A percentile compares a stretch with the other conserved stretches of the same genome.
Evolutionary conservation across 30 jellyfish, hydroid and myxozoan species (phyloP).

Genomic region (Turritopsis rubra): DNA sequence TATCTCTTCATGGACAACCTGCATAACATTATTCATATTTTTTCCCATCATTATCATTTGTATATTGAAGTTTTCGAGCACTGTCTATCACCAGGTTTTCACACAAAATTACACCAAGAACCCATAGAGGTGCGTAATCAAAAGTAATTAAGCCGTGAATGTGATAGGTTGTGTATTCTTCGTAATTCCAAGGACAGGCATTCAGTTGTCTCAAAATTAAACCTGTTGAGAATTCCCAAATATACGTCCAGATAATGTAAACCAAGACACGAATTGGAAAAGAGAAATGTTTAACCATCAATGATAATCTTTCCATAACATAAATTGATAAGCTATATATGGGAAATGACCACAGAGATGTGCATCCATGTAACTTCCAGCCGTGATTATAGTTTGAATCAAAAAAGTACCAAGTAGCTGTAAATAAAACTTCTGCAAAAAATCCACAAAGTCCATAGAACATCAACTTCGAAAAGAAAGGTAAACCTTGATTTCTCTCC

Average conservation of each 20-base stretch:
- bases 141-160: conserved; percentile 75
- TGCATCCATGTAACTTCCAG: conserved; percentile 85
- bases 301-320: conserved; percentile 57
- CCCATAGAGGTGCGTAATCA: conserved; percentile 92
- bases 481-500: conserved; percentile 62
- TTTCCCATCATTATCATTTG: neutral
- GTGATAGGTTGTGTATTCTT: conserved; percentile 70
- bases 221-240: conserved; percentile 88
- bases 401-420: conserved; percentile 66
- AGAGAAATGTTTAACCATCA: conserved; percentile 26
- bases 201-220: conserved; percentile 58
- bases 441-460: conserved; percentile 86
- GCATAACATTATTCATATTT: neutral
- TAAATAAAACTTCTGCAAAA: conserved; percentile 78
- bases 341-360: conserved; percentile 95
- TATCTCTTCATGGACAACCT: too few relatives aligned
- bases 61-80: conserved; percentile 48
- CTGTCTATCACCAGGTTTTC: conserved; percentile 59
- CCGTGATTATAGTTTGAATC: conserved; percentile 58
- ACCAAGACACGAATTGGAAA: conserved; percentile 51
- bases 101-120: conserved; percentile 68
- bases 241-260: conserved; percentile 80
- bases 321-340: conserved; percentile 66
- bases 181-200: conserved; percentile 96
- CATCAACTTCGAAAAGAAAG: conserved; percentile 58